Percentiles rank a stretch among this genome's conserved stretches.
phyloP scores from a whole-genome alignment of 2,113 vertebrate genomes.

The Rhodinocichla rosea region DNA sequence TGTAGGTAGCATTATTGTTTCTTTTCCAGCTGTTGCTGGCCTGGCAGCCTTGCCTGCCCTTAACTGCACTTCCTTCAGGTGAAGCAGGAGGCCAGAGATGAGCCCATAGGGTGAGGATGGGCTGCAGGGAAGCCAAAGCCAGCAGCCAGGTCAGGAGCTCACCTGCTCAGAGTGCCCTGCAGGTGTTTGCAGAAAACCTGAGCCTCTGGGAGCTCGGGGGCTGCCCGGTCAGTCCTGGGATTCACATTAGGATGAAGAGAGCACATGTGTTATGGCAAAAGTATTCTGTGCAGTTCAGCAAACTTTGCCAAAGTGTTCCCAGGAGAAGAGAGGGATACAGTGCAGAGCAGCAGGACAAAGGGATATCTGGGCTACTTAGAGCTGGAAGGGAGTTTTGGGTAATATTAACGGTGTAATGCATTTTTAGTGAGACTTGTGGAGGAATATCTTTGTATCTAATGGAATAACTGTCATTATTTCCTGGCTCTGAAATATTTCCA shows the following conservation, averaged over 20 bases:
- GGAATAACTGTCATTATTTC: conserved; percentile 29
- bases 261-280: not conserved
- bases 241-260: not conserved
- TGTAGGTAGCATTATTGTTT: not conserved
- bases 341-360: not conserved
- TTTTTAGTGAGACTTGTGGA: not conserved
- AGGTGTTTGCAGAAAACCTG: not conserved
- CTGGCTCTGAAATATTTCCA: conserved; percentile 41
- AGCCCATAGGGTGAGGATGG: not conserved
- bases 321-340: not conserved
- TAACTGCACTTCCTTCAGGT: not conserved
- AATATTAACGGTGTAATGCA: not conserved
- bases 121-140: not conserved
- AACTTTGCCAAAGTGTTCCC: not conserved
- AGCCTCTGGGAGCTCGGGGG: not conserved
- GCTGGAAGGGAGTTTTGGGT: not conserved
- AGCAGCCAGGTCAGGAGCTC: rapidly evolving
- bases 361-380: not conserved
- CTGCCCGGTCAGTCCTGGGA: not conserved
- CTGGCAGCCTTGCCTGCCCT: not conserved
- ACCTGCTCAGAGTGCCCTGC: rapidly evolving
- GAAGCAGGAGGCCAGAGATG: not conserved
- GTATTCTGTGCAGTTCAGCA: not conserved
- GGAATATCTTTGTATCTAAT: not conserved
- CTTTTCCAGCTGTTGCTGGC: not conserved